phyloP scores from a whole-genome alignment of 2,888 invertebrate genomes.

The Drosophila anomalata region DNA sequence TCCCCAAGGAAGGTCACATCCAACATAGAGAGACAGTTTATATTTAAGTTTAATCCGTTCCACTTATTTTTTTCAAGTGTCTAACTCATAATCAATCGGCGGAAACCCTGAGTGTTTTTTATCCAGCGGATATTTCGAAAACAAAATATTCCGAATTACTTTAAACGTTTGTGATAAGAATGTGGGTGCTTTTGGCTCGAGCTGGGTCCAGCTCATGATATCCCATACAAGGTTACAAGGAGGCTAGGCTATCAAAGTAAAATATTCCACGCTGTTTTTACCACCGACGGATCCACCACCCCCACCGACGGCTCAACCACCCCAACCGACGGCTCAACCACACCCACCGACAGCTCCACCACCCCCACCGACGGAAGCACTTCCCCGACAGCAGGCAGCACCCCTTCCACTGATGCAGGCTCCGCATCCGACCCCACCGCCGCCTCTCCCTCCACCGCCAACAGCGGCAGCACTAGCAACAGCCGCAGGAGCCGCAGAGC shows the following conservation, averaged over 20 bases:
- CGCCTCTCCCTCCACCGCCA: not conserved
- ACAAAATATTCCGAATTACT: not conserved
- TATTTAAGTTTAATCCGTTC: no score
- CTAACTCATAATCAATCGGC: not conserved
- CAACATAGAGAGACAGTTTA: no score
- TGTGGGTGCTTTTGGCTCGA: no score
- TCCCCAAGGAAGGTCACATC: no score
- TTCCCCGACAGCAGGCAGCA: slow-evolving; percentile 8
- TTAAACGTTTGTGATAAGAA: not conserved
- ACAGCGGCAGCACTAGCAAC: not conserved
- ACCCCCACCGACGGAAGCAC: slow-evolving; percentile 7
- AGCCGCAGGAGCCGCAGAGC: not conserved
- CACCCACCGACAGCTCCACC: slow-evolving; percentile 5
- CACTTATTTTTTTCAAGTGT: no score
- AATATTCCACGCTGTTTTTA: no score
- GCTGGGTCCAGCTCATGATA: no score
- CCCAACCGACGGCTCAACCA: slow-evolving; percentile 1
- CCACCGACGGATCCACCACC: slow-evolving; percentile 3
- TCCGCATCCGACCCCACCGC: not conserved
- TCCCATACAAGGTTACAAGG: no score
- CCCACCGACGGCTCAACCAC: slow-evolving; percentile 10
- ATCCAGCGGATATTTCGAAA: not conserved
- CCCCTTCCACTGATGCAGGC: slow-evolving; percentile 1
- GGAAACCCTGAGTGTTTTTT: not conserved
- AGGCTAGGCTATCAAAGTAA: no score